Conservation (phyloP, 2,113 vertebrate species). For the Eulacestoma nigropectus region DNA sequence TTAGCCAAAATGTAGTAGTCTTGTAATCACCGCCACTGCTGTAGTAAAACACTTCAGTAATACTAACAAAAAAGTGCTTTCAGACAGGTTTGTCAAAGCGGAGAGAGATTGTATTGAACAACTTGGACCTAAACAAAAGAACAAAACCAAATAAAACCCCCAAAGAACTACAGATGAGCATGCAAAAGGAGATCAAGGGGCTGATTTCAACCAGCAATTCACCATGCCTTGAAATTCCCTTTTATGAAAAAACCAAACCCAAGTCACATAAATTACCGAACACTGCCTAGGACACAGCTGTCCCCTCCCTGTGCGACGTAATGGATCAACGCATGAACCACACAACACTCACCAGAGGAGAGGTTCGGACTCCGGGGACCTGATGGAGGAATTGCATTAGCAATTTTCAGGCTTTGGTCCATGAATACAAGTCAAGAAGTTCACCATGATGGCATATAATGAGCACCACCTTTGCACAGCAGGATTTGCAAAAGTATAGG, state of each 20-base stretch:
- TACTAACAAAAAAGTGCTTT: constrained; percentile 38
- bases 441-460: rapidly evolving
- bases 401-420: not conserved
- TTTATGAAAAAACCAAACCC: not conserved
- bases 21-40: constrained; percentile 32
- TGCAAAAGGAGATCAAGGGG: not conserved
- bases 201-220: not conserved
- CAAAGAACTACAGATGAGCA: not conserved
- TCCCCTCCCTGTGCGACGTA: not conserved
- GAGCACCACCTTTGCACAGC: not conserved
- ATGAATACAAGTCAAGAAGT: not conserved
- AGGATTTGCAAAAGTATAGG: not conserved
- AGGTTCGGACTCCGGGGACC: rapidly evolving
- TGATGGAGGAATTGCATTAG: not conserved
- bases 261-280: rapidly evolving
- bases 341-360: not conserved
- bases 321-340: not conserved
- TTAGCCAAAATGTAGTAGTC: constrained; percentile 60
- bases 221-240: not conserved
- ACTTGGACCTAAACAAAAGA: not conserved
- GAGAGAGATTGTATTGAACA: not conserved
- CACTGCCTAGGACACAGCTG: rapidly evolving
- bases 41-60: constrained; percentile 48
- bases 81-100: not conserved
- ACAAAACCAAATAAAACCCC: not conserved